Evolutionary conservation across 1,140 invertebrate genomes (phyloP).

Genomic region (Drosophila bifasciata): DNA sequence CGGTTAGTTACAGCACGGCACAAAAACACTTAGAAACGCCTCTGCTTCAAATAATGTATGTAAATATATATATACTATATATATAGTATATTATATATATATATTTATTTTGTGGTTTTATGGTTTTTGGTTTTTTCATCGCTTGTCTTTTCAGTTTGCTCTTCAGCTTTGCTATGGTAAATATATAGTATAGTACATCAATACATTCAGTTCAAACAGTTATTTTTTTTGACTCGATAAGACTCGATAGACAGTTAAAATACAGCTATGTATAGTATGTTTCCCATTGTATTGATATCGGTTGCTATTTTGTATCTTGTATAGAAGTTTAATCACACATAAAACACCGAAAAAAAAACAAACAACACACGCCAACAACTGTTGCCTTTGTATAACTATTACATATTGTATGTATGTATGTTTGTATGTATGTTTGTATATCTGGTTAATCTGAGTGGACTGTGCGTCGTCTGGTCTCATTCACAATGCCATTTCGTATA

Average conservation of each 20-base stretch:
- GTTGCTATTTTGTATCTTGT: constrained; percentile 17
- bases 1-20: constrained; percentile 4
- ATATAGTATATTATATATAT: no score
- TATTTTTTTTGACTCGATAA: constrained; percentile 35
- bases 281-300: constrained; percentile 20
- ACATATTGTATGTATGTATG: neutral
- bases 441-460: no score
- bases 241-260: constrained; percentile 39
- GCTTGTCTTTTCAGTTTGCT: constrained; percentile 1
- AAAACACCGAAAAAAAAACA: neutral
- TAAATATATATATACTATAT: no score
- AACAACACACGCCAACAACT: no score
- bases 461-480: no score
- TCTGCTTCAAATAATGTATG: no score
- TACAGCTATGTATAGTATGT: constrained; percentile 39
- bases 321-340: constrained; percentile 5
- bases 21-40: constrained; percentile 4
- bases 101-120: neutral
- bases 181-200: constrained; percentile 35
- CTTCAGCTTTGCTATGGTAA: constrained; percentile 12
- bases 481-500: no score
- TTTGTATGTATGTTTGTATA: neutral
- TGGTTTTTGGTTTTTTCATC: neutral
- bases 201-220: constrained; percentile 52
- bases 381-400: no score